Evolutionary conservation across 2,797 vertebrate species (phyloP).

Genomic region (Myotis planiceps): DNA sequence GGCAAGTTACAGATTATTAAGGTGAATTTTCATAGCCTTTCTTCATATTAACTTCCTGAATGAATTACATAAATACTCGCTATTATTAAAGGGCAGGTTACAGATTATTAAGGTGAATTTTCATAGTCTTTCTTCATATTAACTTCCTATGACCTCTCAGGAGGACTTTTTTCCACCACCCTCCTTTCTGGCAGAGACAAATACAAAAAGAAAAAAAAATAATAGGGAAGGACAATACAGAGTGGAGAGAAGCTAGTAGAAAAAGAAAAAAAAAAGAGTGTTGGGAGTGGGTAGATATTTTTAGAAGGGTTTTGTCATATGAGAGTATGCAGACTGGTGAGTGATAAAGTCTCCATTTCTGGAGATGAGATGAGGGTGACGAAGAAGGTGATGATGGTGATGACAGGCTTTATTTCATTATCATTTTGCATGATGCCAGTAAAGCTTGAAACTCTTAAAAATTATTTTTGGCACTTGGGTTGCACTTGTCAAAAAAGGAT

Average conservation of each 20-base stretch:
- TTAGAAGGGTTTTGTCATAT: background rate
- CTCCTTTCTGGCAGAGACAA: background rate
- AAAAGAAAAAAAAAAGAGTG: background rate
- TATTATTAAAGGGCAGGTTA: background rate
- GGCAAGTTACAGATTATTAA: background rate
- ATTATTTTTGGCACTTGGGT: background rate
- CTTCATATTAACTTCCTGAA: background rate
- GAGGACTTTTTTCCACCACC: background rate
- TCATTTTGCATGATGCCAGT: background rate
- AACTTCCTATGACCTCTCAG: background rate
- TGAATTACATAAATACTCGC: background rate
- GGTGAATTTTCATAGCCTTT: conserved; percentile 15
- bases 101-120: background rate
- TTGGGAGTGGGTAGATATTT: background rate
- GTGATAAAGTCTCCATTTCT: background rate
- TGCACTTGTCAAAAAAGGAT: background rate
- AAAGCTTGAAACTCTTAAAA: background rate
- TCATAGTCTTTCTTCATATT: conserved; percentile 3
- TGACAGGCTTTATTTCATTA: background rate
- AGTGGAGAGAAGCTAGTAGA: background rate
- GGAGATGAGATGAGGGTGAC: background rate
- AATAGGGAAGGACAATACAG: background rate
- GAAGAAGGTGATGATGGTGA: background rate
- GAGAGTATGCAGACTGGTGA: background rate
- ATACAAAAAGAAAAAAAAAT: background rate